Conservation (phyloP, 2,888 invertebrate species). For the Julus scanicus region DNA sequence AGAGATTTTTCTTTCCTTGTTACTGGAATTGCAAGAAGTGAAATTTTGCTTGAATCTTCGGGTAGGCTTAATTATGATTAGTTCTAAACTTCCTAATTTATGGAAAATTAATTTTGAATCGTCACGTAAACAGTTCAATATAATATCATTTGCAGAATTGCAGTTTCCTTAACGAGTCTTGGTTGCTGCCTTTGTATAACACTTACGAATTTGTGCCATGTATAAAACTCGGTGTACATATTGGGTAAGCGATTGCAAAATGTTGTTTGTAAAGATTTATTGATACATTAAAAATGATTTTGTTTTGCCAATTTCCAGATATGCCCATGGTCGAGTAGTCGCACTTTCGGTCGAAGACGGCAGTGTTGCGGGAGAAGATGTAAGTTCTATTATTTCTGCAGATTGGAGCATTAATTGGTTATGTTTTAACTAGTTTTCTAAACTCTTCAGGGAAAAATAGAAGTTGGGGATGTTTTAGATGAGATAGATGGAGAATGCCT, state of each 20-base stretch:
- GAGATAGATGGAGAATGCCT: constrained; percentile 51
- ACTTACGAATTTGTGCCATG: constrained; percentile 40
- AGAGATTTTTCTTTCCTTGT: constrained; percentile 54
- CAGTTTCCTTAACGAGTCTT: constrained; percentile 52
- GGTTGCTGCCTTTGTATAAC: constrained; percentile 50
- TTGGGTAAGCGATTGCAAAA: background rate
- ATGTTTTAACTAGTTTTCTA: background rate
- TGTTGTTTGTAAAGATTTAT: background rate
- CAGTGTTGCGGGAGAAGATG: constrained; percentile 55
- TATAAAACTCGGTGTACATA: constrained; percentile 21
- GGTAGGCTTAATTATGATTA: background rate
- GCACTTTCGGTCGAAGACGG: constrained; percentile 44
- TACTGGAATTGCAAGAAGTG: constrained; percentile 49
- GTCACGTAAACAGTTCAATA: background rate
- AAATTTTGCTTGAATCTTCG: constrained; percentile 48
- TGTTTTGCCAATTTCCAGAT: background rate
- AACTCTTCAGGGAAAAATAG: constrained; percentile 49
- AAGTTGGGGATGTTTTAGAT: constrained; percentile 50
- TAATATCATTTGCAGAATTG: constrained; percentile 29
- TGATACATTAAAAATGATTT: background rate
- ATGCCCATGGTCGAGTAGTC: constrained; percentile 48
- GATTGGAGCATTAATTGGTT: too few species aligned
- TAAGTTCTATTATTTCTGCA: background rate
- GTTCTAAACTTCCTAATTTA: background rate
- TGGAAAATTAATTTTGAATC: too few species aligned